A percentile compares a stretch with the other conserved stretches of the same genome.
These are phyloP conservation scores for Athalia cordata DNA, from an alignment of 2,888 invertebrate species.

Conservation along the genomic window DNA sequence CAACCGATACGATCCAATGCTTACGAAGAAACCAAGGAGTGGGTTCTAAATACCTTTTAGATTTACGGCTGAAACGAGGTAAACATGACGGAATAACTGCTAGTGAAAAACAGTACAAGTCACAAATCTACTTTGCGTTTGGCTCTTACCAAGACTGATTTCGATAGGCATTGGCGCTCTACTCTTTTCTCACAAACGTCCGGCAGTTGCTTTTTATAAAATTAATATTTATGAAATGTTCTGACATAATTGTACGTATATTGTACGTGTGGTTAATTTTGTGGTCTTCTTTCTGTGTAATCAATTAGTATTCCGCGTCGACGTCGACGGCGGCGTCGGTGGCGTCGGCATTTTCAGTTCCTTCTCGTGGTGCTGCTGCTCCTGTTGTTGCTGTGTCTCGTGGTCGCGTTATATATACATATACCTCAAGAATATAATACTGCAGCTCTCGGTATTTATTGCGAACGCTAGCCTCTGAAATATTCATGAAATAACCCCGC, in stretches of 20 bases:
- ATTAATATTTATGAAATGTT: too few species aligned
- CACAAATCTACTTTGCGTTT: too few species aligned
- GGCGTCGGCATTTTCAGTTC: slow-evolving; percentile 9
- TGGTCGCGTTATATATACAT: slow-evolving; percentile 15
- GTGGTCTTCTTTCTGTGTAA: slow-evolving; percentile 46
- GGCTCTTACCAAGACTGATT: too few species aligned
- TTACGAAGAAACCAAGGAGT: too few species aligned
- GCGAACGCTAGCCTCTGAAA: slow-evolving; percentile 67
- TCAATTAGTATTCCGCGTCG: slow-evolving; percentile 67
- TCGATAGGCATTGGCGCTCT: too few species aligned
- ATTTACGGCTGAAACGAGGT: too few species aligned
- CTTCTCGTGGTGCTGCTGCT: neutral
- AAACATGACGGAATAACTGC: too few species aligned
- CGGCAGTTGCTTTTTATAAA: too few species aligned
- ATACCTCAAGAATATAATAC: slow-evolving; percentile 66
- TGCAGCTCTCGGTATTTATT: slow-evolving; percentile 67
- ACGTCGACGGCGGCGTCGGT: slow-evolving; percentile 43
- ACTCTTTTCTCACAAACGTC: too few species aligned
- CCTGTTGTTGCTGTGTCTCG: neutral
- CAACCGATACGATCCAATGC: too few species aligned
- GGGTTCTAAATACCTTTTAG: too few species aligned
- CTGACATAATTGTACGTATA: slow-evolving; percentile 10
- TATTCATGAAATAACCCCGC: slow-evolving; percentile 70
- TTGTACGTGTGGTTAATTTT: slow-evolving; percentile 53
- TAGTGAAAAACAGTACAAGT: too few species aligned